phyloP scores from a whole-genome alignment of 2,888 invertebrate genomes.

The Anaspis maculata region DNA sequence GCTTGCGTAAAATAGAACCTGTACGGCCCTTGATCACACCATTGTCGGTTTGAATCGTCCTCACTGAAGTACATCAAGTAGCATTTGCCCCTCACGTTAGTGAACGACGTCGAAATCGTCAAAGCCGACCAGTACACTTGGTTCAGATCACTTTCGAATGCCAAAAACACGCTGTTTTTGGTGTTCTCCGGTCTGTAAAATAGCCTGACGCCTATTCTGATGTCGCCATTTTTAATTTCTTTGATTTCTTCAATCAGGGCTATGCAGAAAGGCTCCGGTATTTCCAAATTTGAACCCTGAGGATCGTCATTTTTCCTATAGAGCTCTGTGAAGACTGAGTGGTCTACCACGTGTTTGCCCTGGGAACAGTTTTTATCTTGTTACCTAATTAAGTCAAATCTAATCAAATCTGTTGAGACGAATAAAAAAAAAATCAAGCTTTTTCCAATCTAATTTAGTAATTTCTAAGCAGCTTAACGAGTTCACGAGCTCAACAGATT shows the following conservation, averaged over 20 bases:
- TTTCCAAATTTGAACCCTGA: slow-evolving; percentile 62
- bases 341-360: slow-evolving; percentile 46
- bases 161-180: slow-evolving; percentile 46
- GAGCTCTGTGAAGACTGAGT: slow-evolving; percentile 69
- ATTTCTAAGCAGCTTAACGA: no score
- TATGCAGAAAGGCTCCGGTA: slow-evolving; percentile 68
- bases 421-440: no score
- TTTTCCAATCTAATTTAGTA: no score
- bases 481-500: no score
- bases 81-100: slow-evolving; percentile 60
- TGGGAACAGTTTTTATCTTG: no score
- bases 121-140: slow-evolving; percentile 71
- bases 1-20: slow-evolving; percentile 68
- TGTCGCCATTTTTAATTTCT: slow-evolving; percentile 42
- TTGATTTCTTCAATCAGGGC: slow-evolving; percentile 59
- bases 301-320: slow-evolving; percentile 66
- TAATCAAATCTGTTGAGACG: no score
- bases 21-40: slow-evolving; percentile 55
- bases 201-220: slow-evolving; percentile 58
- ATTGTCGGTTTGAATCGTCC: slow-evolving; percentile 48
- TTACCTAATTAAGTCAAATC: no score
- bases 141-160: slow-evolving; percentile 61
- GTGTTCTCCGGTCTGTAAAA: slow-evolving; percentile 73
- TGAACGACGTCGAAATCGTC: slow-evolving; percentile 50
- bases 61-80: slow-evolving; percentile 55